phyloP scores from a whole-genome alignment of 2,888 invertebrate species.

The Xestobium rufovillosum region DNA sequence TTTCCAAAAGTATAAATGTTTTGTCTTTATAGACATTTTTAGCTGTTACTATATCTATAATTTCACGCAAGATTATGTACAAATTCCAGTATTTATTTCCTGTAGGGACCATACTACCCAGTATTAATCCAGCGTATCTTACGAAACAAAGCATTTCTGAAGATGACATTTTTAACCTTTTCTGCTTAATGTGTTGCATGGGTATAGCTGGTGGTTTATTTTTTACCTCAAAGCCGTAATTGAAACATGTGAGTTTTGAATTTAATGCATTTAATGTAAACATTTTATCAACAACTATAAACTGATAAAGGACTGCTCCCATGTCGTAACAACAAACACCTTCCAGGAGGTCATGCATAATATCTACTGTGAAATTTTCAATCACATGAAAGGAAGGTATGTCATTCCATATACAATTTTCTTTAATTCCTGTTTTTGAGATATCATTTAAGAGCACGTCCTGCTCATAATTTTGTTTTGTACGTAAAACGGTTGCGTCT shows the following conservation, averaged over 20 bases:
- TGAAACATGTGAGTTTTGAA: background rate
- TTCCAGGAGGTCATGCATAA: slow-evolving; percentile 1
- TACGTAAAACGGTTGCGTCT: background rate
- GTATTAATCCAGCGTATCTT: background rate
- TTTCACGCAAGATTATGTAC: background rate
- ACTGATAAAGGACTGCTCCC: background rate
- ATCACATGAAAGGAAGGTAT: background rate
- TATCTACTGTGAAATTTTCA: background rate
- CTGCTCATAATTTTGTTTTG: background rate
- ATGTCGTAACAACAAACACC: slow-evolving; percentile 1
- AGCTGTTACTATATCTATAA: background rate
- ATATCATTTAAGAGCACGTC: slow-evolving; percentile 2
- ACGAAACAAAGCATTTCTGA: background rate
- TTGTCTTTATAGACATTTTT: background rate
- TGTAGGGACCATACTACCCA: background rate
- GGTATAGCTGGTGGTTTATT: slow-evolving; percentile 7
- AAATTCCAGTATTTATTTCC: background rate
- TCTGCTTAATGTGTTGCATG: background rate
- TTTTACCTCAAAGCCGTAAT: background rate
- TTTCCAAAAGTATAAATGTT: background rate
- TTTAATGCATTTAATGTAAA: slow-evolving; percentile 2
- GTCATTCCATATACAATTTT: background rate
- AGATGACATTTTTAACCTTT: slow-evolving; percentile 1
- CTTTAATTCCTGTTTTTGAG: slow-evolving; percentile 4
- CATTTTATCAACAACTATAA: slow-evolving; percentile 7